Evolutionary conservation across 2,888 invertebrate species (phyloP).

Genomic region (Aspidiotus rigidus): DNA sequence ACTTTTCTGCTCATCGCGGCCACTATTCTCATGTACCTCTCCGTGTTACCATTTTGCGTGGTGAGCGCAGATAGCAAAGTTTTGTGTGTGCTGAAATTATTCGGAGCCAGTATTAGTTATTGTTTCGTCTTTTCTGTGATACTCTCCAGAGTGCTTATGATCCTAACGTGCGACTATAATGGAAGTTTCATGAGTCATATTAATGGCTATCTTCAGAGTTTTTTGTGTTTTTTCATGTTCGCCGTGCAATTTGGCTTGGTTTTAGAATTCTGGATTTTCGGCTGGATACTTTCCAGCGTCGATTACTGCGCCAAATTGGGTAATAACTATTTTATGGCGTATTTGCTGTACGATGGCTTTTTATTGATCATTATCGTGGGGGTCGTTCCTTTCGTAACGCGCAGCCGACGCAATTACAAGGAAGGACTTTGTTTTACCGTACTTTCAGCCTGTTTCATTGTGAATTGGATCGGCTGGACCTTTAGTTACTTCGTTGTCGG

Average conservation of each 20-base stretch:
- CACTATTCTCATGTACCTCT: constrained; percentile 44
- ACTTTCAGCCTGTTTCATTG: constrained; percentile 48
- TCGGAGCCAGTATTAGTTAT: constrained; percentile 48
- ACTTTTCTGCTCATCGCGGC: constrained; percentile 46
- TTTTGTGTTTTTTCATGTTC: constrained; percentile 53
- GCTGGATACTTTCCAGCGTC: constrained; percentile 46
- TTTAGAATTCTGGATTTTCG: constrained; percentile 42
- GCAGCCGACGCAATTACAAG: constrained; percentile 57
- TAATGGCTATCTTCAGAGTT: constrained; percentile 55
- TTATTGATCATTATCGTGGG: constrained; percentile 51
- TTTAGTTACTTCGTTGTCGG: constrained; percentile 45
- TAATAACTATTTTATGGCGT: constrained; percentile 46
- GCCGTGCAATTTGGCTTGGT: constrained; percentile 42
- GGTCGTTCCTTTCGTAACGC: constrained; percentile 53
- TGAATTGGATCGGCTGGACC: constrained; percentile 55
- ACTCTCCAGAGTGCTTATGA: constrained; percentile 54
- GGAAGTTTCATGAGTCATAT: constrained; percentile 60
- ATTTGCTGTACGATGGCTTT: constrained; percentile 54
- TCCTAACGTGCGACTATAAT: constrained; percentile 56
- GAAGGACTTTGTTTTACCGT: constrained; percentile 51
- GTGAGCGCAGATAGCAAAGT: constrained; percentile 15
- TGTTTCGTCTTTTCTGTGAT: constrained; percentile 56
- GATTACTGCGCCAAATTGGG: constrained; percentile 47
- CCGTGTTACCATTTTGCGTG: constrained; percentile 44
- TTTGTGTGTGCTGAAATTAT: constrained; percentile 44